These are phyloP conservation scores for Liasis olivaceus DNA, from an alignment of 2,797 vertebrate genomes.

Conservation along the genomic window DNA sequence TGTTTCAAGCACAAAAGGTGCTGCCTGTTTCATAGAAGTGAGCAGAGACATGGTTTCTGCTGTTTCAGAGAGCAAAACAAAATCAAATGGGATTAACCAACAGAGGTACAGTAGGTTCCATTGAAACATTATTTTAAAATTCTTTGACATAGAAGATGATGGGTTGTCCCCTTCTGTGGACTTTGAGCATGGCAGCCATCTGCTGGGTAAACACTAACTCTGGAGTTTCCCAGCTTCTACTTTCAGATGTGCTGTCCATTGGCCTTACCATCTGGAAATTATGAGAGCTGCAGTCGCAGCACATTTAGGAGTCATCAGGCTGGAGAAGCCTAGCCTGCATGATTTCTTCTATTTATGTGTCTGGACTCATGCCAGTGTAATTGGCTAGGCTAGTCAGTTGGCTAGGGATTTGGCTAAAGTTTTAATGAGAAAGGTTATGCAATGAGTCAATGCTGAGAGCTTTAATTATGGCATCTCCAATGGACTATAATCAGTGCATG, in stretches of 20 bases:
- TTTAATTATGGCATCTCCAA: not conserved
- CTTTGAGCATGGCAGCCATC: not conserved
- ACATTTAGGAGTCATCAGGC: not conserved
- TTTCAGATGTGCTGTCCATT: not conserved
- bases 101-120: not conserved
- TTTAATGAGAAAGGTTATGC: not conserved
- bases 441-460: not conserved
- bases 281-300: not conserved
- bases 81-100: not conserved
- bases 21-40: not conserved
- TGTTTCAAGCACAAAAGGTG: not conserved
- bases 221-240: not conserved
- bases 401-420: not conserved
- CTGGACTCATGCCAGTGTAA: not conserved
- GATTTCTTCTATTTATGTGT: not conserved
- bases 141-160: not conserved
- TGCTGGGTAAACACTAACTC: not conserved
- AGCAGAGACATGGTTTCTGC: not conserved
- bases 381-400: not conserved
- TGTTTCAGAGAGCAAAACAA: not conserved
- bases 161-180: not conserved
- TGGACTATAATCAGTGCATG: not conserved
- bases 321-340: not conserved
- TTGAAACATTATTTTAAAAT: not conserved
- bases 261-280: not conserved